Conservation (phyloP, 2,113 vertebrate genomes). For the Ranitomeya variabilis region DNA sequence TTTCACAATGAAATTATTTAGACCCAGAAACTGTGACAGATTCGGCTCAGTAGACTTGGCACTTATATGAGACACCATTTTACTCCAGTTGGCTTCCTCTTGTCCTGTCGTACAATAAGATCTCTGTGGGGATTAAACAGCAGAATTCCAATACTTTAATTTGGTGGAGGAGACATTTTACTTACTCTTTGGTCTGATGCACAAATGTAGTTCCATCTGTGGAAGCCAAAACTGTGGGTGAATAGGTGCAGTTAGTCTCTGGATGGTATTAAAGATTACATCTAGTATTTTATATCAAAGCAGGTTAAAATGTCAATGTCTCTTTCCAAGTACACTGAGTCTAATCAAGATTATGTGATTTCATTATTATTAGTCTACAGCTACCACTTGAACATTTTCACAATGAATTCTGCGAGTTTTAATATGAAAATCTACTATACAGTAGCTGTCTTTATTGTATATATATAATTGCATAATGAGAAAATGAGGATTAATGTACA, state of each 20-base stretch:
- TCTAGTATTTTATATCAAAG: not conserved
- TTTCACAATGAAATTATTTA: slow-evolving; percentile 23
- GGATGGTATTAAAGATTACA: slow-evolving; percentile 1
- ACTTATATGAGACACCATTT: slow-evolving; percentile 3
- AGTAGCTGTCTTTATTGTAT: not conserved
- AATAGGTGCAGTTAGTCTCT: not conserved
- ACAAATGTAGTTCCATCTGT: slow-evolving; percentile 11
- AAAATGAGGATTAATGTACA: not conserved
- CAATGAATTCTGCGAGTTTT: not conserved
- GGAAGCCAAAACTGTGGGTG: slow-evolving; percentile 14
- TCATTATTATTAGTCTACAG: not conserved
- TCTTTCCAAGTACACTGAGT: not conserved
- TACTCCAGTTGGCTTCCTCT: not conserved
- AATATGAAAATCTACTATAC: not conserved
- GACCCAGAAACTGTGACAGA: slow-evolving; percentile 32
- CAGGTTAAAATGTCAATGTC: not conserved
- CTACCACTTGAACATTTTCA: not conserved
- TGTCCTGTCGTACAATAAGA: slow-evolving; percentile 6
- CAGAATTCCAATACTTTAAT: slow-evolving; percentile 27
- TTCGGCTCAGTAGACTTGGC: slow-evolving; percentile 17
- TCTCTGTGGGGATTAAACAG: slow-evolving; percentile 1
- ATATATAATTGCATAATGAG: not conserved
- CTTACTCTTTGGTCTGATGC: not conserved
- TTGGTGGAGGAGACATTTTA: slow-evolving; percentile 1
- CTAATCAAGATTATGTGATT: not conserved